phyloP scores from a whole-genome alignment of 2,888 invertebrate genomes.

The Synanthedon myopaeformis region DNA sequence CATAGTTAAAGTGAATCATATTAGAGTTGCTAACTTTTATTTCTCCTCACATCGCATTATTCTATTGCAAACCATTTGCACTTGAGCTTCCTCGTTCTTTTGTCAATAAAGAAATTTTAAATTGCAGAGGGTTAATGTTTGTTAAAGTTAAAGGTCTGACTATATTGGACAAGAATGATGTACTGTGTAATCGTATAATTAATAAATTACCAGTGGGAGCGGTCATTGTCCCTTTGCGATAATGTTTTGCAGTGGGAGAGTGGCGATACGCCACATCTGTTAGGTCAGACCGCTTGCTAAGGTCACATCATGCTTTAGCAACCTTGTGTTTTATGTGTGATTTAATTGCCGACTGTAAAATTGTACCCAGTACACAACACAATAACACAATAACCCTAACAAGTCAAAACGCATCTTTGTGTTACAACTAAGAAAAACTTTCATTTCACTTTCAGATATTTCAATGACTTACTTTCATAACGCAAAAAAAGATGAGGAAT shows the following conservation, averaged over 20 bases:
- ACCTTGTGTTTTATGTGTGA: conserved; percentile 9
- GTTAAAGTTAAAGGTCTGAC: conserved; percentile 20
- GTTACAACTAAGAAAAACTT: too few relatives aligned
- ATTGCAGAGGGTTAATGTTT: conserved; percentile 14
- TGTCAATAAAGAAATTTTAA: conserved; percentile 11
- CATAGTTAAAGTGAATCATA: conserved; percentile 23
- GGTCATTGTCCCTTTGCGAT: conserved; percentile 59
- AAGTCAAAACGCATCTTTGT: too few relatives aligned
- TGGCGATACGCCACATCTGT: conserved; percentile 58
- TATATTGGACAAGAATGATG: conserved; percentile 36
- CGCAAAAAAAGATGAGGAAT: too few relatives aligned
- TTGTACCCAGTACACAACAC: background rate
- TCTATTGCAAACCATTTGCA: conserved; percentile 26
- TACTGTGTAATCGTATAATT: conserved; percentile 50
- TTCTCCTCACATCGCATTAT: conserved; percentile 33
- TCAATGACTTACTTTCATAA: too few relatives aligned
- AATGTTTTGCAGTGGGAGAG: conserved; percentile 52
- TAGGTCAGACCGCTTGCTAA: conserved; percentile 41
- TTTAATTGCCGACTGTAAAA: background rate
- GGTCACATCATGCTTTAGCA: conserved; percentile 40
- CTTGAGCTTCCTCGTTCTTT: conserved; percentile 23
- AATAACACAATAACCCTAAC: too few relatives aligned
- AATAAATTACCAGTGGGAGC: conserved; percentile 59
- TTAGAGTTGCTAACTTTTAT: conserved; percentile 48
- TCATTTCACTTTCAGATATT: too few relatives aligned